These are phyloP conservation scores for Patiria miniata DNA, from an alignment of 35 echinoderm and acorn worm genomes.

Conservation along the genomic window DNA sequence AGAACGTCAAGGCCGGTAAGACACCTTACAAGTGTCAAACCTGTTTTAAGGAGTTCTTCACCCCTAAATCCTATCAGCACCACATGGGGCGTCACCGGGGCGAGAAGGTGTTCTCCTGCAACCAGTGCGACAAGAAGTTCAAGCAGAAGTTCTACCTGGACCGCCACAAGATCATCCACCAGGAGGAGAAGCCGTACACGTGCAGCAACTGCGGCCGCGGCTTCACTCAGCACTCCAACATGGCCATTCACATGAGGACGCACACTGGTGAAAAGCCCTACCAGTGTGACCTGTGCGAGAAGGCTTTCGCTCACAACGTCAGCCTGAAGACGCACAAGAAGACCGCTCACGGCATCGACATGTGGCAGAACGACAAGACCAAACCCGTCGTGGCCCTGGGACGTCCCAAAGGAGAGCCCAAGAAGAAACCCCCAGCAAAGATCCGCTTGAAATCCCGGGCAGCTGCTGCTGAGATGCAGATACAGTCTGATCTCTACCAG, in stretches of 20 bases:
- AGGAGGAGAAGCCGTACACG: conserved; percentile 72
- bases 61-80: conserved; percentile 58
- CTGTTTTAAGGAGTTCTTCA: conserved; percentile 69
- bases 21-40: conserved; percentile 72
- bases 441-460: conserved; percentile 18
- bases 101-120: conserved; percentile 69
- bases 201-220: conserved; percentile 77
- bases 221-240: conserved; percentile 90
- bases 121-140: conserved; percentile 84
- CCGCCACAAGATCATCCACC: conserved; percentile 72
- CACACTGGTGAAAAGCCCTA: conserved; percentile 96
- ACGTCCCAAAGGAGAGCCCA: conserved; percentile 27
- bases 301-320: conserved; percentile 88
- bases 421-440: conserved; percentile 22
- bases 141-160: conserved; percentile 69
- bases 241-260: conserved; percentile 84
- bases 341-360: conserved; percentile 55
- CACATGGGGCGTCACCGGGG: conserved; percentile 66
- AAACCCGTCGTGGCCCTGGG: conserved; percentile 4
- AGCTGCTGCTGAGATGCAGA: conserved; percentile 6
- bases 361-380: conserved; percentile 41
- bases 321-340: conserved; percentile 86
- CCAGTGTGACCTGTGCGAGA: conserved; percentile 67
- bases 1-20: conserved; percentile 65
- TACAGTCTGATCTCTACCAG: conserved; percentile 19